These are phyloP conservation scores for Tupiocoris notatus DNA, from an alignment of 2,888 invertebrate species.

Conservation along the genomic window DNA sequence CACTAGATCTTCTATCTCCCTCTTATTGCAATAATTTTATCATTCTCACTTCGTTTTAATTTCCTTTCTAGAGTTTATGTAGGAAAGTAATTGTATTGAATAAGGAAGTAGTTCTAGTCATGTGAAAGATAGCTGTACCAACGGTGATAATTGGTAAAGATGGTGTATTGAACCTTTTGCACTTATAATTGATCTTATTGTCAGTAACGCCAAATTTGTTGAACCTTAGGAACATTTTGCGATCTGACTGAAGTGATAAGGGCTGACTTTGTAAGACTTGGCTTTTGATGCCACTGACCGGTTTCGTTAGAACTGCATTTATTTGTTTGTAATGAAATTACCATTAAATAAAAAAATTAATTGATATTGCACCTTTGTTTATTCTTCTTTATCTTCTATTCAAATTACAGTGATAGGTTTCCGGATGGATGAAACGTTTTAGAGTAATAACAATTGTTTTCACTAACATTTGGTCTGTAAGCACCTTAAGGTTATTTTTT, in stretches of 20 bases:
- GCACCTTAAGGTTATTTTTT: too few species aligned
- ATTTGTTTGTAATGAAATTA: neutral
- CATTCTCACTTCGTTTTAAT: neutral
- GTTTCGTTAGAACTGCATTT: neutral
- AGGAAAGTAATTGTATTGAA: neutral
- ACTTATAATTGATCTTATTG: too few species aligned
- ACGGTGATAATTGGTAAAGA: neutral
- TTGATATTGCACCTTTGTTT: neutral
- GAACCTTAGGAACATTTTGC: neutral
- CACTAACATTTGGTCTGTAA: too few species aligned
- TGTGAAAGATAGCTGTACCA: neutral
- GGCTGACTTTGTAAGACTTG: neutral
- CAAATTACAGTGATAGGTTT: too few species aligned
- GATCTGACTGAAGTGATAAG: neutral
- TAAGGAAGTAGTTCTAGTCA: neutral
- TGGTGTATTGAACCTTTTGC: neutral
- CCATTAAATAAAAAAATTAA: neutral
- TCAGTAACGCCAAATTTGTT: neutral
- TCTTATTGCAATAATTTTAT: neutral
- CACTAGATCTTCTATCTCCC: neutral
- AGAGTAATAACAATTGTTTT: too few species aligned
- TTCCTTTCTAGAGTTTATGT: neutral
- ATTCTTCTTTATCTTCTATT: neutral
- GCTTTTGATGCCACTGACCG: neutral
- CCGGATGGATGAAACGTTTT: too few species aligned